These are phyloP conservation scores for Ophraella communa DNA, from an alignment of 2,888 invertebrate species.

Conservation along the genomic window DNA sequence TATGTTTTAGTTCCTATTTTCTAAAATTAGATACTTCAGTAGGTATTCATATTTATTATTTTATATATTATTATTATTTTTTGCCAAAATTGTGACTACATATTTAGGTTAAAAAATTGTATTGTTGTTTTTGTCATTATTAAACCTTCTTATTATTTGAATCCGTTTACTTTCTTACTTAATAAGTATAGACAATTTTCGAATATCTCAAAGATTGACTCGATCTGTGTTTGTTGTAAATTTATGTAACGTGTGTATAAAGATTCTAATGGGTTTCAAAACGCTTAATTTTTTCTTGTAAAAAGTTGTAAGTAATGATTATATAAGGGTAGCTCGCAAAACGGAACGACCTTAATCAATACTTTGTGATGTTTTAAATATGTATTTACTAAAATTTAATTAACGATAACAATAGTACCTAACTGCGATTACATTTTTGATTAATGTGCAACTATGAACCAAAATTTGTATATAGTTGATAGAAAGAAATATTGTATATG, in stretches of 20 bases:
- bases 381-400: constrained; percentile 38
- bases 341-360: constrained; percentile 32
- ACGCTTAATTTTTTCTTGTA: constrained; percentile 36
- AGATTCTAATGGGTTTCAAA: constrained; percentile 27
- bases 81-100: no score
- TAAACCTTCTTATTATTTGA: neutral
- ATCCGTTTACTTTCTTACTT: neutral
- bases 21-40: no score
- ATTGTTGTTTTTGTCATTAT: no score
- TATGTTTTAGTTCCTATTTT: no score
- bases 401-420: constrained; percentile 22
- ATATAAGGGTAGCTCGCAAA: neutral
- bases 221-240: constrained; percentile 23
- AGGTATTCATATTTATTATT: no score
- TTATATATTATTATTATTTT: no score
- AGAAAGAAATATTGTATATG: constrained; percentile 47
- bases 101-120: no score
- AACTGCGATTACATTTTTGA: constrained; percentile 20
- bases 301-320: constrained; percentile 32
- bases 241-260: constrained; percentile 28
- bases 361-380: constrained; percentile 48
- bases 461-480: constrained; percentile 52
- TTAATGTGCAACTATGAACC: constrained; percentile 51
- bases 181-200: constrained; percentile 13
- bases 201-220: constrained; percentile 22